Evolutionary conservation across 2,113 vertebrate genomes (phyloP).

Genomic region (Rattus rattus): DNA sequence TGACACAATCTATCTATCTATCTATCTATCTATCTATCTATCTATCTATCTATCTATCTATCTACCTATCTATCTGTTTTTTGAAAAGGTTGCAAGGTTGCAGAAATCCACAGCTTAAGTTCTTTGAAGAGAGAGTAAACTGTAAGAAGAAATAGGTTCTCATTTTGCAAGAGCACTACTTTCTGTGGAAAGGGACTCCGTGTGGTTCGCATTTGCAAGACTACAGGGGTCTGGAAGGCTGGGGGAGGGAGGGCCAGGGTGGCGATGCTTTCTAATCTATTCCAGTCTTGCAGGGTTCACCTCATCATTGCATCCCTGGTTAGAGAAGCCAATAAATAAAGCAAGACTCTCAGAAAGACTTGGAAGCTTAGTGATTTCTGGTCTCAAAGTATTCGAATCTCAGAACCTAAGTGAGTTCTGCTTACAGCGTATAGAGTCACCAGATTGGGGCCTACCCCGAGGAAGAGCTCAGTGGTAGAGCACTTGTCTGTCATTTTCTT

Average conservation of each 20-base stretch:
- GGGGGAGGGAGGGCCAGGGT: not conserved
- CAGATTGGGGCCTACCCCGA: not conserved
- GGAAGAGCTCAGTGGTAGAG: not conserved
- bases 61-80: not conserved
- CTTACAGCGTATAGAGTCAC: not conserved
- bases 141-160: not conserved
- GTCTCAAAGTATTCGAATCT: not conserved
- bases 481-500: not conserved
- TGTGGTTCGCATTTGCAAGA: not conserved
- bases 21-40: not conserved
- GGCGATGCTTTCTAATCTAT: not conserved
- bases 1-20: not conserved
- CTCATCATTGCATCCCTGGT: not conserved
- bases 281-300: not conserved
- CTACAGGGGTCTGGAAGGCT: not conserved
- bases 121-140: not conserved
- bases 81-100: not conserved
- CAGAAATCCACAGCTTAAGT: not conserved
- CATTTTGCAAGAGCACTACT: not conserved
- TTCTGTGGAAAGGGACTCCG: not conserved
- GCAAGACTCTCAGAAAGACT: not conserved
- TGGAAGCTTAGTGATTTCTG: slow-evolving; percentile 26
- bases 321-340: not conserved
- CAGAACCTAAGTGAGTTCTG: not conserved
- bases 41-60: no score